Percentiles rank a stretch among this genome's conserved stretches.
phyloP scores from a whole-genome alignment of 2,888 invertebrate genomes.

The Ormyrus labotus region DNA sequence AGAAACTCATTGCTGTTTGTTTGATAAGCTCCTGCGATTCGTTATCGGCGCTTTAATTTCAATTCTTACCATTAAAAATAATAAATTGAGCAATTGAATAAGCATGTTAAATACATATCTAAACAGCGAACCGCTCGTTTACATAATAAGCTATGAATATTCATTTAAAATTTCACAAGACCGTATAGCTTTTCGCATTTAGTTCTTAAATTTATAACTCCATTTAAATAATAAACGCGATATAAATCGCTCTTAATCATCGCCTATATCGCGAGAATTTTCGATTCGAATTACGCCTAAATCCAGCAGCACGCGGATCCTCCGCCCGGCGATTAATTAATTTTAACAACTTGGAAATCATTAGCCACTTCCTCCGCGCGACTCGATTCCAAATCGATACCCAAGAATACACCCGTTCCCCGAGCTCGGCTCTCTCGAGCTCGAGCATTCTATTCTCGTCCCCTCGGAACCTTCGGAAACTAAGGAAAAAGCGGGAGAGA shows the following conservation, averaged over 20 bases:
- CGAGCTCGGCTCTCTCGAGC: too few species aligned
- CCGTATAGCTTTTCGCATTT: neutral
- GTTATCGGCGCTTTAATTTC: constrained; percentile 20
- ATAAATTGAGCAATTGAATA: constrained; percentile 33
- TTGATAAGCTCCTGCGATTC: constrained; percentile 21
- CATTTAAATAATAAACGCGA: constrained; percentile 4
- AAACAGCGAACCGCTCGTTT: constrained; percentile 3
- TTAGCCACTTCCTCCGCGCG: too few species aligned
- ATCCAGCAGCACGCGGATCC: too few species aligned
- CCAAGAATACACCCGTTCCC: too few species aligned
- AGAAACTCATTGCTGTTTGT: constrained; percentile 28
- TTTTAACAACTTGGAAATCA: too few species aligned
- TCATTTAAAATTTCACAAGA: neutral
- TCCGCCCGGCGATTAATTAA: too few species aligned
- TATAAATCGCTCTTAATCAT: neutral
- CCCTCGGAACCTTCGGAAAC: neutral
- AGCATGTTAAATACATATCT: neutral
- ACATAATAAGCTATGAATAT: constrained; percentile 38
- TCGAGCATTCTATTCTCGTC: too few species aligned
- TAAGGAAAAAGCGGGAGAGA: neutral
- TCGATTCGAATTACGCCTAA: too few species aligned
- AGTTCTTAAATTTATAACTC: constrained; percentile 18
- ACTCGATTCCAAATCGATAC: too few species aligned
- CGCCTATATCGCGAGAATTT: too few species aligned
- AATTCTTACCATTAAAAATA: constrained; percentile 42